Evolutionary conservation across 1,140 invertebrate genomes (phyloP).

Genomic region (Thaumatotibia leucotreta): DNA sequence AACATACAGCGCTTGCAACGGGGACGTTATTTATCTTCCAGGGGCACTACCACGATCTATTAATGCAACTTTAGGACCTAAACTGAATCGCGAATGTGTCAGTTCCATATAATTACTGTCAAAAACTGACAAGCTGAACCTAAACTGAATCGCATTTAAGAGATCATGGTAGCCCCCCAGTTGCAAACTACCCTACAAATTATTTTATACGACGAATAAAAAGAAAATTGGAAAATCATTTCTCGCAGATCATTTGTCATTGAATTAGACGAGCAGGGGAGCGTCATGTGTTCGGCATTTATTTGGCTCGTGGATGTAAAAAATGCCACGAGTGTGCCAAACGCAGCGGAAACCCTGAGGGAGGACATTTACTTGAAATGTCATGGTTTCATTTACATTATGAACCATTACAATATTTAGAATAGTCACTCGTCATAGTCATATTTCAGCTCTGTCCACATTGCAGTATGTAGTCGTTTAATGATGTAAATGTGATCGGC

Average conservation of each 20-base stretch:
- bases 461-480: too few species aligned
- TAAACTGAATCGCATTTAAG: too few species aligned
- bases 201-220: not conserved
- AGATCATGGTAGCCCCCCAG: too few species aligned
- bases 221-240: slow-evolving; percentile 20
- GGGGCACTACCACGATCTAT: too few species aligned
- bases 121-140: too few species aligned
- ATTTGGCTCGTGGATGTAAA: slow-evolving; percentile 29
- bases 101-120: too few species aligned
- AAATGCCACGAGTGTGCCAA: slow-evolving; percentile 23
- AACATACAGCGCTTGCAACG: slow-evolving; percentile 11
- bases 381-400: slow-evolving; percentile 7
- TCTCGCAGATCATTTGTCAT: slow-evolving; percentile 23
- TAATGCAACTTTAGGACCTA: too few species aligned
- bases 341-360: slow-evolving; percentile 27
- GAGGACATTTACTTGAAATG: not conserved
- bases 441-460: slow-evolving; percentile 10
- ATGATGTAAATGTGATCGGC: too few species aligned
- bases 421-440: slow-evolving; percentile 15
- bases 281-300: slow-evolving; percentile 28
- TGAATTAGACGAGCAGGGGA: slow-evolving; percentile 27
- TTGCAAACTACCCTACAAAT: not conserved
- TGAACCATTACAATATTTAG: slow-evolving; percentile 15
- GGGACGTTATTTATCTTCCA: not conserved
- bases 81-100: too few species aligned